These are phyloP conservation scores for pig (Sus scrofa) DNA, from an alignment of 2,113 vertebrate genomes.

Conservation along the genomic window T2T-Sscrofa CM000819.6:25588501-25589000, in stretches of 20 bases:
- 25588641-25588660: neutral
- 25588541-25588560: neutral
- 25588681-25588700: neutral
- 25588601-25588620: neutral
- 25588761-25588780: neutral
- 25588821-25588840: neutral
- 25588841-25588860: neutral
- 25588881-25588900: neutral
- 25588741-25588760: neutral
- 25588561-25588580: neutral
- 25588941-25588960: neutral
- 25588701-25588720: neutral
- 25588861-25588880: neutral
- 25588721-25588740: neutral
- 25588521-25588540: neutral
- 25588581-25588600: neutral
- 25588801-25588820: neutral
- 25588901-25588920: neutral
- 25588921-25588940: neutral
- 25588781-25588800: neutral
- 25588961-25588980: neutral
- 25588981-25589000: neutral
- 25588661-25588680: neutral
- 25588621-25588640: neutral
- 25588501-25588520: neutral